Conservation (phyloP, 2,797 vertebrate species). For the Aselliscus stoliczkanus region DNA sequence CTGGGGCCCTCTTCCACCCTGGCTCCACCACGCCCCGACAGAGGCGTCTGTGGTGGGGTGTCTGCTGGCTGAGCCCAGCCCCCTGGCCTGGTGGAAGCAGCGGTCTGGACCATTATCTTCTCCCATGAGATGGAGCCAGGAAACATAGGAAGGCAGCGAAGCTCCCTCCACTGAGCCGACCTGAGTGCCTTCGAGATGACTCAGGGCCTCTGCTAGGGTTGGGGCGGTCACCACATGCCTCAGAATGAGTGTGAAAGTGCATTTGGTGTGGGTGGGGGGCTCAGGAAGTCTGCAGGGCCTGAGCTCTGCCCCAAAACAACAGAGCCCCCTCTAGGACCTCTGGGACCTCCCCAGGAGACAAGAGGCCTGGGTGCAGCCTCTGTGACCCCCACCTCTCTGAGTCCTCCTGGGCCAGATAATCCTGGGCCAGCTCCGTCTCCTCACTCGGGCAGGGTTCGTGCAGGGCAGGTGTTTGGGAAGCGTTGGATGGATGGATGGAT, state of each 20-base stretch:
- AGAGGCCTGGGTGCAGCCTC: background rate
- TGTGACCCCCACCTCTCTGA: background rate
- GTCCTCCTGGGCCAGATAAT: too few relatives aligned
- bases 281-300: background rate
- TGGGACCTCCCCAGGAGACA: background rate
- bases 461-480: background rate
- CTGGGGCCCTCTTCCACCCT: background rate
- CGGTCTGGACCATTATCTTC: background rate
- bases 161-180: accelerated
- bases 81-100: background rate
- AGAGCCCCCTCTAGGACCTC: background rate
- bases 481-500: background rate
- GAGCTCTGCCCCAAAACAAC: background rate
- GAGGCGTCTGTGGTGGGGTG: background rate
- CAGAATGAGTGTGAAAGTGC: background rate
- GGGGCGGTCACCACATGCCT: background rate
- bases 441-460: background rate
- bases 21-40: background rate
- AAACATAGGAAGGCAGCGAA: background rate
- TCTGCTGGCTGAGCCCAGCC: background rate
- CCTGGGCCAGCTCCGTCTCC: background rate
- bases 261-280: too few relatives aligned
- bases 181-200: background rate
- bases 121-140: background rate
- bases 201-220: background rate